Base-by-base conservation (phyloP, 1,140 invertebrate genomes). In the Prorops nasuta region DNA sequence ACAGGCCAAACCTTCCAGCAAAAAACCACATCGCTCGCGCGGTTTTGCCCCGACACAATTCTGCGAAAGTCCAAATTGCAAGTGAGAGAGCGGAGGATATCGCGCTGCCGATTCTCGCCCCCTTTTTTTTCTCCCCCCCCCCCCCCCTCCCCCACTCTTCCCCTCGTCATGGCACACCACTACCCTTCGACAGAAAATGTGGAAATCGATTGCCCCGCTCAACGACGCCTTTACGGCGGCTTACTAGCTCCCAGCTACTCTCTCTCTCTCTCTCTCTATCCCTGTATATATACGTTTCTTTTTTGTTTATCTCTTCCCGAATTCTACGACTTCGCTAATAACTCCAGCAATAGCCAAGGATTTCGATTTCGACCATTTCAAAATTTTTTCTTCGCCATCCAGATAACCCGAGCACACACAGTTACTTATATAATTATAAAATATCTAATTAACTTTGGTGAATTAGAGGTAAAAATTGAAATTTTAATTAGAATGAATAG, bases 1-100 rank as follows among this genome's bases (percentile, higher is more conserved):
- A 32, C 51, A 42, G 54, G 50, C 49, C 46, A 44, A 14, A 28
- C 34, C 37, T 34, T 37, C 24, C 21, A 40, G 32, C 37, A 62
- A 61, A 60, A 56, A 62, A 28, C 10, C 53, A 41, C 31, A 28
- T 12, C 36, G 12, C 22, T 41, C 44, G 44, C 62, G 44, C 41
- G 51, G 49, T 60, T 64, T 64, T 64, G 48, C 41, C 8, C 14
- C 15, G 16, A 19, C 24, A 28, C 32, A 22, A 21, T 63, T 63
- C 59, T 56, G 32, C 60, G 55, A 56, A 61, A 62, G 47, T 42
- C 49, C 44, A 63, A 63, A 62, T 62, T 63, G 36, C 59, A 16
- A 17, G 7, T 14, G 38, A 39, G 38, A 39, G 20, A 39, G 9
- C 6, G 42, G 50, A 51, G 40, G 36, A 40, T 48, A 51, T 31